Conservation (phyloP, 2,113 vertebrate species). For the Scartelaos histophorus region DNA sequence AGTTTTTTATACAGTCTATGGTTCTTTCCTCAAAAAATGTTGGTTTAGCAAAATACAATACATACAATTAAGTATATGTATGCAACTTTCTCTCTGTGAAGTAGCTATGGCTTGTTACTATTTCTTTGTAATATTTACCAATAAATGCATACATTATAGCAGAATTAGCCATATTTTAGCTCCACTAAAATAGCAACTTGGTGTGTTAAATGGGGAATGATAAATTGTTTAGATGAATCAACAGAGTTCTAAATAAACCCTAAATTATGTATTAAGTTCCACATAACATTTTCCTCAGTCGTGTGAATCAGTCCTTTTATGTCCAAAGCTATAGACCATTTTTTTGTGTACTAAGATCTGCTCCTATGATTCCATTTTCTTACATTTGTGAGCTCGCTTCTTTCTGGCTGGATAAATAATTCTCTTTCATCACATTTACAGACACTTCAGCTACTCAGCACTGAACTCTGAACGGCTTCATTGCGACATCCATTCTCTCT, state of each 20-base stretch:
- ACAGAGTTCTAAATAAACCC: not conserved
- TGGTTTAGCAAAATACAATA: too few relatives aligned
- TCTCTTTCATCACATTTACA: conserved; percentile 60
- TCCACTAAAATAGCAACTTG: not conserved
- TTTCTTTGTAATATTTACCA: not conserved
- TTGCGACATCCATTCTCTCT: conserved; percentile 49
- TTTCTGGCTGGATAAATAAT: conserved; percentile 55
- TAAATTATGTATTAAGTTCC: not conserved
- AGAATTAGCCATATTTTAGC: not conserved
- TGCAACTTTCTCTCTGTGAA: too few relatives aligned
- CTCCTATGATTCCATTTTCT: conserved; percentile 46
- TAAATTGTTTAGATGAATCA: not conserved
- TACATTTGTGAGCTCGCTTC: conserved; percentile 23
- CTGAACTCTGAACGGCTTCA: conserved; percentile 60
- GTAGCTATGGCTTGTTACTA: too few relatives aligned
- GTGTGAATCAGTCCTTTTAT: conserved; percentile 4
- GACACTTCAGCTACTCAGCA: conserved; percentile 31
- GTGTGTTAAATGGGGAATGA: not conserved
- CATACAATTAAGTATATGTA: too few relatives aligned
- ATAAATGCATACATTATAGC: not conserved
- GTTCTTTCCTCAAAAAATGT: too few relatives aligned
- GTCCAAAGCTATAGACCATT: conserved; percentile 22
- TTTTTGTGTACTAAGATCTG: conserved; percentile 10
- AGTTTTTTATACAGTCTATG: too few relatives aligned
- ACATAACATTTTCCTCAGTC: not conserved